Evolutionary conservation across 2,888 invertebrate species (phyloP).

Genomic region (Artemia sinica): DNA sequence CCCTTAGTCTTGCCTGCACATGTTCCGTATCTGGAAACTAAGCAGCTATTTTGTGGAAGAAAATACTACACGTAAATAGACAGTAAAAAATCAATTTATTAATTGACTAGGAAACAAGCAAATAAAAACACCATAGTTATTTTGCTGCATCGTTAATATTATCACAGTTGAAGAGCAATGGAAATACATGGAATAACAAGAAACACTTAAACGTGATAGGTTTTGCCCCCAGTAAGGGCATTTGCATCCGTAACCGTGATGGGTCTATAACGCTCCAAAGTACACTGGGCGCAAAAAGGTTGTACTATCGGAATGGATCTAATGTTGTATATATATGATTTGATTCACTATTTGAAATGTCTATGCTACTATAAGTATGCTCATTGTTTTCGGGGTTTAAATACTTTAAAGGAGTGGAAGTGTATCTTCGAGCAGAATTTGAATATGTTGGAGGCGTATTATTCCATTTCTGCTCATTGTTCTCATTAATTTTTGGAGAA

Average conservation of each 20-base stretch:
- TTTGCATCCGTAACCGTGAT: slow-evolving; percentile 10
- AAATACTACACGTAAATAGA: too few species aligned
- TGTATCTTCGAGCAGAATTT: background rate
- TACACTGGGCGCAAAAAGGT: background rate
- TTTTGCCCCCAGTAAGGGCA: background rate
- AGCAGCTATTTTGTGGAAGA: too few species aligned
- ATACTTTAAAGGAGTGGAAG: slow-evolving; percentile 6
- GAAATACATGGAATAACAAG: too few species aligned
- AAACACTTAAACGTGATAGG: background rate
- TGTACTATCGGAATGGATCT: background rate
- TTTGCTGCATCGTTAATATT: too few species aligned
- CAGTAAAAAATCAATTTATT: too few species aligned
- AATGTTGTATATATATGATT: background rate
- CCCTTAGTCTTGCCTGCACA: too few species aligned
- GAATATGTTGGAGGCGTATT: background rate
- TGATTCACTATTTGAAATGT: background rate
- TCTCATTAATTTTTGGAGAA: background rate
- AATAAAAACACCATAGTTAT: too few species aligned
- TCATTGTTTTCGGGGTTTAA: background rate
- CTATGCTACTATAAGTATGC: background rate
- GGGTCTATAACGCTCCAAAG: slow-evolving; percentile 5
- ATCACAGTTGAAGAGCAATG: too few species aligned
- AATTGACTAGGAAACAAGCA: too few species aligned
- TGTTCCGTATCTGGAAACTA: too few species aligned
- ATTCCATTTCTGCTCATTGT: slow-evolving; percentile 2